Conservation (phyloP, 2,113 vertebrate genomes). For the Okapia johnstoni region DNA sequence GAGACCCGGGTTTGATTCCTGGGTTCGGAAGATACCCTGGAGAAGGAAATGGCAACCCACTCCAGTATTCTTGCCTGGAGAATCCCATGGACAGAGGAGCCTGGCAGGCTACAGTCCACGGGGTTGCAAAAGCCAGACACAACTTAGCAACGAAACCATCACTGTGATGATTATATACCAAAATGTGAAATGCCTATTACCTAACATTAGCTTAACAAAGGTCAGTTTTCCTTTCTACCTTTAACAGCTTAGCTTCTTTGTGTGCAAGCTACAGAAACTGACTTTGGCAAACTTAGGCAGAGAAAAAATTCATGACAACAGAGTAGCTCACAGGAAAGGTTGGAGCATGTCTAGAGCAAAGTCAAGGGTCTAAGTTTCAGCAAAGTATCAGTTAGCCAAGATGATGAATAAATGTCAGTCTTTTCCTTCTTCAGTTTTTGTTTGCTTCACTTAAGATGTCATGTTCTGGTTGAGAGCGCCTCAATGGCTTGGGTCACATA, state of each 20-base stretch:
- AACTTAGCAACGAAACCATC: background rate
- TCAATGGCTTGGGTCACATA: background rate
- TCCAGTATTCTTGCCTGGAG: background rate
- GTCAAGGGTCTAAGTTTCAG: background rate
- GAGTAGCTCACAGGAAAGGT: background rate
- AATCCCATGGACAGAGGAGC: background rate
- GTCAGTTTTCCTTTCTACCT: background rate
- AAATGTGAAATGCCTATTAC: background rate
- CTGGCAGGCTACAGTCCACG: background rate
- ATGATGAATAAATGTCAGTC: background rate
- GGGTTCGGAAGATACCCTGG: background rate
- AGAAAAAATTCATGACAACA: background rate
- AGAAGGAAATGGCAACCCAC: background rate
- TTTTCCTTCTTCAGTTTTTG: background rate
- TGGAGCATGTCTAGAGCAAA: background rate
- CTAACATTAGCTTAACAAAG: background rate
- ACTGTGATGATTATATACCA: background rate
- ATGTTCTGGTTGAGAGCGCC: background rate
- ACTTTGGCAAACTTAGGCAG: background rate
- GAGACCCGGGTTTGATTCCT: background rate
- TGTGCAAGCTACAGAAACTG: background rate
- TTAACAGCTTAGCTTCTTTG: background rate
- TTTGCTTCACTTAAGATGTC: background rate
- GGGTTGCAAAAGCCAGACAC: background rate
- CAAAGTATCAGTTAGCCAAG: background rate